These are phyloP conservation scores for Meganola albula DNA, from an alignment of 2,888 invertebrate species.

Conservation along the genomic window DNA sequence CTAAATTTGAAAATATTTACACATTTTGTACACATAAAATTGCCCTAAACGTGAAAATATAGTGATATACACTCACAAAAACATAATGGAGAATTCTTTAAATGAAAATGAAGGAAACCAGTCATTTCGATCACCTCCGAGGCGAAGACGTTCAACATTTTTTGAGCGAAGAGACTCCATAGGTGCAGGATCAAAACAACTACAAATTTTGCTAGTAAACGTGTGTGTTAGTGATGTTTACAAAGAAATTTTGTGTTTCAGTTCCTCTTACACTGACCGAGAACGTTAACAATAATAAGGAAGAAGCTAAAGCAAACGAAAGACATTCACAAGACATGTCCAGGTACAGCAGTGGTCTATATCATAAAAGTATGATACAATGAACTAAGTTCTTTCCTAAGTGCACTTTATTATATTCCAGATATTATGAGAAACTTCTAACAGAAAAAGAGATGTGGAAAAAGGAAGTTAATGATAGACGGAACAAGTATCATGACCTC, in stretches of 20 bases:
- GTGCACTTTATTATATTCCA: constrained; percentile 22
- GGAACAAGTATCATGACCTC: constrained; percentile 59
- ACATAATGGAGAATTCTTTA: constrained; percentile 52
- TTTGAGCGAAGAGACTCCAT: constrained; percentile 64
- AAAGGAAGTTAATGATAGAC: constrained; percentile 52
- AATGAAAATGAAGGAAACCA: constrained; percentile 45
- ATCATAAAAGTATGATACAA: background rate
- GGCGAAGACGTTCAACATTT: constrained; percentile 63
- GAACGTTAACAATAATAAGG: constrained; percentile 32
- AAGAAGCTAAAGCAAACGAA: constrained; percentile 28
- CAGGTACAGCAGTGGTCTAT: constrained; percentile 30
- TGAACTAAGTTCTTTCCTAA: background rate
- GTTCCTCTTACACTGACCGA: constrained; percentile 43
- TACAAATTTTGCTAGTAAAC: no score
- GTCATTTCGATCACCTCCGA: constrained; percentile 57
- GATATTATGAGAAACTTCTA: constrained; percentile 53
- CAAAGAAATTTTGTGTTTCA: constrained; percentile 29
- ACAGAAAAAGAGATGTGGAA: constrained; percentile 67
- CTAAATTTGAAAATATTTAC: constrained; percentile 32
- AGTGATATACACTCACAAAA: no score
- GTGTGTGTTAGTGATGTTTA: no score
- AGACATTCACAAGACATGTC: constrained; percentile 38
- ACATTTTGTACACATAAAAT: no score
- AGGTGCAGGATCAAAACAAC: no score
- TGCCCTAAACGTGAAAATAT: no score